Percentiles rank a stretch among this genome's conserved stretches.
Evolutionary conservation across 53 echinoderm and acorn worm genomes (phyloP).

Genomic region (Holothuria leucospilota): DNA sequence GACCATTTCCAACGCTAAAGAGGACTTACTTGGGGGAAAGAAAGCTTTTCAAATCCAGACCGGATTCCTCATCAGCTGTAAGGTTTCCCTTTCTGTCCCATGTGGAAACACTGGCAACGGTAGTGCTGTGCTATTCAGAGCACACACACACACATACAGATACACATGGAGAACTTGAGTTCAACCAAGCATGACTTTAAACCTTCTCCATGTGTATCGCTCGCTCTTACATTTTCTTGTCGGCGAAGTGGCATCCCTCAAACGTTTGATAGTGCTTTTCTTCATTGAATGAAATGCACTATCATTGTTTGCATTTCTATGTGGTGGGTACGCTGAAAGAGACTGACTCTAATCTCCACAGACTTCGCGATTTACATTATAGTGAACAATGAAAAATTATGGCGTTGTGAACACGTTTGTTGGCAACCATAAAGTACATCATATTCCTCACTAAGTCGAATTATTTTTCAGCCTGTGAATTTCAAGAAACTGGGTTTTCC

Average conservation of each 20-base stretch:
- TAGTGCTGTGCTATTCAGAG: too few relatives aligned
- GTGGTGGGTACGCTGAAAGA: background rate
- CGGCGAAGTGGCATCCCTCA: background rate
- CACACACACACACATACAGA: too few relatives aligned
- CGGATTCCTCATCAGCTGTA: too few relatives aligned
- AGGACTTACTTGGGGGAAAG: too few relatives aligned
- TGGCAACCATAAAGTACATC: background rate
- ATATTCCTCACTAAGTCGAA: background rate
- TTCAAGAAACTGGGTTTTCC: background rate
- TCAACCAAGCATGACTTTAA: too few relatives aligned
- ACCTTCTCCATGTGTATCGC: too few relatives aligned
- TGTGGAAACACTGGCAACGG: too few relatives aligned
- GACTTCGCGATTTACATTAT: background rate
- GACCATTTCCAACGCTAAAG: too few relatives aligned
- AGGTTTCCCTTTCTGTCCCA: too few relatives aligned
- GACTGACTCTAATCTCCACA: constrained; percentile 3
- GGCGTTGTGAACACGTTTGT: background rate
- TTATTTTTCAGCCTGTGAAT: background rate
- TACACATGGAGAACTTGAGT: too few relatives aligned
- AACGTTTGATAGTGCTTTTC: constrained; percentile 1
- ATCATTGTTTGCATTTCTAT: background rate
- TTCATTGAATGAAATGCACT: background rate
- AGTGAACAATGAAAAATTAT: background rate
- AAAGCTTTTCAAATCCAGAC: too few relatives aligned
- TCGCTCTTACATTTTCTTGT: constrained; percentile 9